Evolutionary conservation across 2,888 invertebrate species (phyloP).

Genomic region (Drosophila mimetica): DNA sequence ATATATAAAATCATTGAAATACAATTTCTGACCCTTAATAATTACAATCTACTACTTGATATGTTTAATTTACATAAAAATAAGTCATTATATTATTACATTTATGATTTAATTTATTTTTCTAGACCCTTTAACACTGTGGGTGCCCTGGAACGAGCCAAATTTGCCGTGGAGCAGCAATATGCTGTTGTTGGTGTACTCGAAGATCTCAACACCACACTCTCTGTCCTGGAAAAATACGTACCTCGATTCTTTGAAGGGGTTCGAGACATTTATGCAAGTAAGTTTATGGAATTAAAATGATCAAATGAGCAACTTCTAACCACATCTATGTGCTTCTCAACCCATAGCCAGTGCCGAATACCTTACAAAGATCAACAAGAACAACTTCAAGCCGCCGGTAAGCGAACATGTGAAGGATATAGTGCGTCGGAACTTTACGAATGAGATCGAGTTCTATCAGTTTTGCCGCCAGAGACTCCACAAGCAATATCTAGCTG

Average conservation of each 20-base stretch:
- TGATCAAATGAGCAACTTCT: not conserved
- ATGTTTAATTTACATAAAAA: too few species aligned
- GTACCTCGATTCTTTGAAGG: constrained; percentile 93
- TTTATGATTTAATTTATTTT: constrained; percentile 33
- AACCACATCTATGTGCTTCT: not conserved
- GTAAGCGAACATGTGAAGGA: constrained; percentile 94
- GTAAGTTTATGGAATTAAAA: constrained; percentile 85
- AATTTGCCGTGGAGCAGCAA: constrained; percentile 93
- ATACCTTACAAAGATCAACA: constrained; percentile 91
- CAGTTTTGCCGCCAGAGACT: constrained; percentile 94
- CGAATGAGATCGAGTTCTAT: constrained; percentile 95
- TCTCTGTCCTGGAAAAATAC: constrained; percentile 93
- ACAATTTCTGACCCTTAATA: too few species aligned
- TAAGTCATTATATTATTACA: too few species aligned
- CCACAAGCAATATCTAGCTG: constrained; percentile 91
- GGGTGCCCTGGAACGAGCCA: constrained; percentile 93
- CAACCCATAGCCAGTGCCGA: constrained; percentile 88
- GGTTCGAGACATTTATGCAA: constrained; percentile 91
- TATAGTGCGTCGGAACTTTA: constrained; percentile 93
- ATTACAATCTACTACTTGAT: too few species aligned
- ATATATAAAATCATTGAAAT: too few species aligned
- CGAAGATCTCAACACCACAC: constrained; percentile 93
- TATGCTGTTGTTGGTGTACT: constrained; percentile 95
- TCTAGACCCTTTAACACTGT: constrained; percentile 90
- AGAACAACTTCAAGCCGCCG: constrained; percentile 94